Conservation (phyloP, 2,797 vertebrate species). For the Anas bahamensis region DNA sequence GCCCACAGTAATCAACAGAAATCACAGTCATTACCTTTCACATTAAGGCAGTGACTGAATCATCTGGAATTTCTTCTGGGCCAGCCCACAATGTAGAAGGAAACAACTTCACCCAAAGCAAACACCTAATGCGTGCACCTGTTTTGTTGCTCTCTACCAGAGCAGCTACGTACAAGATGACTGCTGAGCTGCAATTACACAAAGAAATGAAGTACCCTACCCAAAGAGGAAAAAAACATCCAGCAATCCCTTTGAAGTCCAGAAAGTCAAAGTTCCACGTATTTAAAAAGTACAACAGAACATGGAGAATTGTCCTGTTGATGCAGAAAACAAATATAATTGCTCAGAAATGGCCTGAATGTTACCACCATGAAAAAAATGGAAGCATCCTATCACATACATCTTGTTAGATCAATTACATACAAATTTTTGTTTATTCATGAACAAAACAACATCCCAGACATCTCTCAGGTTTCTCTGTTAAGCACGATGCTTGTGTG, state of each 20-base stretch:
- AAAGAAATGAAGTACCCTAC: neutral
- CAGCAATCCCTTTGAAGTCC: neutral
- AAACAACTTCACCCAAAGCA: neutral
- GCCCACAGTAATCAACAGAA: neutral
- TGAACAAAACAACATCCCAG: neutral
- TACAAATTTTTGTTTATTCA: neutral
- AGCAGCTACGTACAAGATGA: neutral
- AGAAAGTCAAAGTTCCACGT: neutral
- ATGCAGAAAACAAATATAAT: neutral
- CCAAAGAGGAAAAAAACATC: neutral
- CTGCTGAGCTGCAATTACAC: neutral
- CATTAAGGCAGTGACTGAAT: neutral
- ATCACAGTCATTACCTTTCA: neutral
- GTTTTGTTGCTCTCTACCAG: neutral
- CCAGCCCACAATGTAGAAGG: neutral
- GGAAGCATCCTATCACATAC: neutral
- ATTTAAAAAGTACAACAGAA: neutral
- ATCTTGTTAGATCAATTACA: neutral
- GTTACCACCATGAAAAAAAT: neutral
- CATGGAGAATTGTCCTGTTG: neutral
- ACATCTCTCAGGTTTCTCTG: neutral
- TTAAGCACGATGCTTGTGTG: rapidly evolving
- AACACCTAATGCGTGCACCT: neutral
- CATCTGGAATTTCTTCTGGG: neutral
- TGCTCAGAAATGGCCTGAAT: neutral